phyloP scores from a whole-genome alignment of 1,140 invertebrate genomes.

The Sminthurinus signatus region DNA sequence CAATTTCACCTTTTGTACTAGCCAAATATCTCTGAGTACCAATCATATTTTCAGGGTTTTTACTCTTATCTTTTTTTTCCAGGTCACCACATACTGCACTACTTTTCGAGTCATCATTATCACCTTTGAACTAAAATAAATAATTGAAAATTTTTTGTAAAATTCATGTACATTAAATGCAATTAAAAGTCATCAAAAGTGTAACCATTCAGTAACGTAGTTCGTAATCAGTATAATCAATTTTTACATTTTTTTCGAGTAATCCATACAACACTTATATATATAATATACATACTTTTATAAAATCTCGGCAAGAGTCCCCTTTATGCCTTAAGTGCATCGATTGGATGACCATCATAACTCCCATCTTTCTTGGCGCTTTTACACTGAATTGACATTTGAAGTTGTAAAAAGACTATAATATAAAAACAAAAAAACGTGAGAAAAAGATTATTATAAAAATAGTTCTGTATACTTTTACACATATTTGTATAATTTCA shows the following conservation, averaged over 20 bases:
- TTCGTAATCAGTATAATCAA: neutral
- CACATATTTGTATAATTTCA: too few species aligned
- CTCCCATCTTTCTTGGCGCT: conserved; percentile 30
- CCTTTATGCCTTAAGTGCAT: conserved; percentile 26
- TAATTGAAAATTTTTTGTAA: neutral
- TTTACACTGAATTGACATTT: conserved; percentile 34
- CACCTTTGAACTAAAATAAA: conserved; percentile 32
- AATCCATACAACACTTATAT: neutral
- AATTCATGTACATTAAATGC: neutral
- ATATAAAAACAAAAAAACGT: neutral
- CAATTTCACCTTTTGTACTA: conserved; percentile 29
- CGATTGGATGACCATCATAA: conserved; percentile 30
- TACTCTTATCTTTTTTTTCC: conserved; percentile 14
- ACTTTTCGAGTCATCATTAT: conserved; percentile 23
- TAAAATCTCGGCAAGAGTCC: conserved; percentile 26
- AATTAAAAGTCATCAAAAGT: neutral
- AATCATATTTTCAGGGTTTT: conserved; percentile 18
- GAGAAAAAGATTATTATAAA: too few species aligned
- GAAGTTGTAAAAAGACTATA: conserved; percentile 24
- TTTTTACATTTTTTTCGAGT: neutral
- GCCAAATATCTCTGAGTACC: conserved; percentile 33
- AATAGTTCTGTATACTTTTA: too few species aligned
- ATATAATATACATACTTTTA: conserved; percentile 25
- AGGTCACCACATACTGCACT: conserved; percentile 32
- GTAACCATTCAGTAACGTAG: neutral